Evolutionary conservation across 2,888 invertebrate genomes (phyloP).

Genomic region (Girardia tigrina): DNA sequence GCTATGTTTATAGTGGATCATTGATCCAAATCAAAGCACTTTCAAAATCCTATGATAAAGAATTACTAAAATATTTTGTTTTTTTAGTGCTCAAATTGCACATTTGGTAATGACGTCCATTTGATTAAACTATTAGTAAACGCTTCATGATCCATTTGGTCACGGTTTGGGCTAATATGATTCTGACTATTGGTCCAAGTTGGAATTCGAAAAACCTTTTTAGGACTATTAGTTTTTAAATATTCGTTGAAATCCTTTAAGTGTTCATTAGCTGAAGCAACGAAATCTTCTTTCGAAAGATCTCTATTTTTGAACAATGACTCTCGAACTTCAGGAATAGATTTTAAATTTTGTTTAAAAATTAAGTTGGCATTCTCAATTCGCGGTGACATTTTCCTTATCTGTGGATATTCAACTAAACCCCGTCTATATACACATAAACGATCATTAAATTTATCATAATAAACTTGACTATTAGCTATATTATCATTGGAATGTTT

Average conservation of each 20-base stretch:
- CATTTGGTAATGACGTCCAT: neutral
- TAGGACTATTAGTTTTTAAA: neutral
- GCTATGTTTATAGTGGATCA: too few species aligned
- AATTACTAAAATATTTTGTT: too few species aligned
- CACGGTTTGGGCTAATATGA: neutral
- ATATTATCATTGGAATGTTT: neutral
- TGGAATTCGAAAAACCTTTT: neutral
- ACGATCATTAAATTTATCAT: constrained; percentile 28
- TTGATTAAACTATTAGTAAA: neutral
- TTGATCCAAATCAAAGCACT: too few species aligned
- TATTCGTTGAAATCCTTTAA: neutral
- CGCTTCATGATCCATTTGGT: neutral
- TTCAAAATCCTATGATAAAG: too few species aligned
- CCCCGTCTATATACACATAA: constrained; percentile 28
- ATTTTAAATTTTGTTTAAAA: neutral
- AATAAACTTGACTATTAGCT: neutral
- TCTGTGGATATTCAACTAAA: constrained; percentile 26
- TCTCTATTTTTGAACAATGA: neutral
- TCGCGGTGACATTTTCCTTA: neutral
- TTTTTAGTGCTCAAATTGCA: neutral
- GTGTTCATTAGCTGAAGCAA: neutral
- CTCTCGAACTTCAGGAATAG: neutral
- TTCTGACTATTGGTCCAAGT: neutral
- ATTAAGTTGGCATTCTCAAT: neutral
- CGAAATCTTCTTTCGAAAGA: neutral